phyloP scores from a whole-genome alignment of 2,888 invertebrate species.

The Drosophila rubida region DNA sequence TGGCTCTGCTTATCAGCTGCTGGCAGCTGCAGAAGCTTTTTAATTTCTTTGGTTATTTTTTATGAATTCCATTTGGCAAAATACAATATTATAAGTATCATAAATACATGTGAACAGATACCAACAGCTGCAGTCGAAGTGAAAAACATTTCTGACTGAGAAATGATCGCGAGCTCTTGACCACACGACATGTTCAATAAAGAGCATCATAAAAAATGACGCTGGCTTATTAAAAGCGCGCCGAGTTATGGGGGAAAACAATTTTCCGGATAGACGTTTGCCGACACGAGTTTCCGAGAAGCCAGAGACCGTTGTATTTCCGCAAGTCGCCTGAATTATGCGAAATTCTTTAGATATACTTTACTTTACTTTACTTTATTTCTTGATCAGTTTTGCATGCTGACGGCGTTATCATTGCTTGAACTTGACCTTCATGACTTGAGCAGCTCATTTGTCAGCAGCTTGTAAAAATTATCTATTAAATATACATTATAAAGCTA shows the following conservation, averaged over 20 bases:
- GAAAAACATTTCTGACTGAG: conserved; percentile 24
- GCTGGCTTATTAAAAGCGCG: conserved; percentile 7
- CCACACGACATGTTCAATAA: conserved; percentile 53
- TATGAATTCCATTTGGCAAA: conserved; percentile 31
- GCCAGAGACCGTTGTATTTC: conserved; percentile 4
- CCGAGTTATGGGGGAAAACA: conserved; percentile 12
- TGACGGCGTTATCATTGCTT: too few relatives aligned
- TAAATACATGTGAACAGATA: conserved; percentile 60
- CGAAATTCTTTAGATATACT: too few relatives aligned
- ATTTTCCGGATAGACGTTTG: conserved; percentile 6
- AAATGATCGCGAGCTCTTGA: conserved; percentile 35
- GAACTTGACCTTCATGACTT: conserved; percentile 74
- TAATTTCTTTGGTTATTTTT: conserved; percentile 24
- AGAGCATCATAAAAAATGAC: conserved; percentile 38
- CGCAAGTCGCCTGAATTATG: conserved; percentile 5
- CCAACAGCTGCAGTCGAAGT: conserved; percentile 66
- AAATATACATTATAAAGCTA: conserved; percentile 71
- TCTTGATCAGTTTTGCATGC: conserved; percentile 8
- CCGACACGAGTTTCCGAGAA: background rate
- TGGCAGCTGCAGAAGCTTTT: conserved; percentile 52
- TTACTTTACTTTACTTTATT: background rate
- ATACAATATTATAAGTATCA: conserved; percentile 61
- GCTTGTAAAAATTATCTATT: conserved; percentile 77
- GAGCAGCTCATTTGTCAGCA: conserved; percentile 73
- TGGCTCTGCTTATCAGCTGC: conserved; percentile 59